These are phyloP conservation scores for Octopus bimaculoides DNA, from an alignment of 1,140 invertebrate species.

Conservation along the genomic window DNA sequence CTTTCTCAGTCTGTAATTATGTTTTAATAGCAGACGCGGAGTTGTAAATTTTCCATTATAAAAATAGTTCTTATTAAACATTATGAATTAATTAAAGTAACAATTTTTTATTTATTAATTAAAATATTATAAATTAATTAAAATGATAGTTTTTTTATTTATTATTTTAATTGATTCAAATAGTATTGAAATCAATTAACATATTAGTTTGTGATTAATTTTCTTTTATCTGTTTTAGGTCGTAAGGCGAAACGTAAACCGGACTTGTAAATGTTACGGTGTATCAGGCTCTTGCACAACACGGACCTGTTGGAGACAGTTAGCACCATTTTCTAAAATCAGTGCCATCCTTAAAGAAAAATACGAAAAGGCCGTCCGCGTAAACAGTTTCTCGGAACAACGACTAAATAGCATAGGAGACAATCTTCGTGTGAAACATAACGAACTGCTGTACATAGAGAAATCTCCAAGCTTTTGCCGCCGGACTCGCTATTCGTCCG, in stretches of 20 bases:
- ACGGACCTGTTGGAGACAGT: slow-evolving; percentile 90
- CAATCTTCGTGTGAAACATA: background rate
- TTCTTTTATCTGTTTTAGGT: slow-evolving; percentile 34
- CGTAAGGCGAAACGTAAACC: slow-evolving; percentile 43
- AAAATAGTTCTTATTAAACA: too few relatives aligned
- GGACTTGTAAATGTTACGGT: slow-evolving; percentile 88
- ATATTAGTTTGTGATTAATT: background rate
- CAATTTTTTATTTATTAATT: too few relatives aligned
- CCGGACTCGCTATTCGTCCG: slow-evolving; percentile 40
- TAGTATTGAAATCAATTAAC: too few relatives aligned
- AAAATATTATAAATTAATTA: too few relatives aligned
- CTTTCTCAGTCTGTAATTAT: too few relatives aligned
- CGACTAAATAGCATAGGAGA: background rate
- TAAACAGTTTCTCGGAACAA: slow-evolving; percentile 53
- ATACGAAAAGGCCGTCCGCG: slow-evolving; percentile 78
- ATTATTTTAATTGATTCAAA: too few relatives aligned
- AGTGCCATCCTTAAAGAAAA: slow-evolving; percentile 78
- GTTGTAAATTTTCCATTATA: too few relatives aligned
- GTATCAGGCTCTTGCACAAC: slow-evolving; percentile 93
- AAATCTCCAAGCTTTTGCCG: slow-evolving; percentile 88
- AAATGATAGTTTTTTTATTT: too few relatives aligned
- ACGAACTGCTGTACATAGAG: slow-evolving; percentile 86
- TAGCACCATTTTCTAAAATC: slow-evolving; percentile 79
- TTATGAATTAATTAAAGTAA: too few relatives aligned
- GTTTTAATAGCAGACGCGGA: too few relatives aligned